A percentile compares a stretch with the other conserved stretches of the same genome.
phyloP scores from a whole-genome alignment of 2,888 invertebrate species.

The Athalia cordata region DNA sequence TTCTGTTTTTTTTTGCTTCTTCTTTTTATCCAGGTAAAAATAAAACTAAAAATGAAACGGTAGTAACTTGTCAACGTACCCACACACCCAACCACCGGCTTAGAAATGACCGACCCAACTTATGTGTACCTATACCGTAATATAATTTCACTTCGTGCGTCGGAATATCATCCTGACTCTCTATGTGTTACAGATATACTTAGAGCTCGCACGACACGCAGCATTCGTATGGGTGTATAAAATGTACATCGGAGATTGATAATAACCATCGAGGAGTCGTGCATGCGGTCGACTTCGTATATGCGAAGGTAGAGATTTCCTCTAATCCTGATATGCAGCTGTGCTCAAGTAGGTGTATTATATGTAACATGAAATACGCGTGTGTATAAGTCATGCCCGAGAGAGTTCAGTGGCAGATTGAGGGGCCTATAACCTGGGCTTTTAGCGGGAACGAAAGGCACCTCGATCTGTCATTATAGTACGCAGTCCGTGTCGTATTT shows the following conservation, averaged over 20 bases:
- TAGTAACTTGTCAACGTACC: too few species aligned
- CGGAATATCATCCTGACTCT: too few species aligned
- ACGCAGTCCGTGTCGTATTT: neutral
- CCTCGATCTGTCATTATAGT: constrained; percentile 23
- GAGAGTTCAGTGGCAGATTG: constrained; percentile 34
- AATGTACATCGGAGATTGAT: constrained; percentile 35
- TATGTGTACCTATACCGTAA: too few species aligned
- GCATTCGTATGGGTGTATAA: neutral
- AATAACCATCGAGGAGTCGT: constrained; percentile 25
- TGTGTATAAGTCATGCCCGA: neutral
- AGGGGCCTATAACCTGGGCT: constrained; percentile 16
- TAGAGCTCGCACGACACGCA: neutral
- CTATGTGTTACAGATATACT: too few species aligned
- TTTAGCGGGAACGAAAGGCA: constrained; percentile 13
- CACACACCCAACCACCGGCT: too few species aligned
- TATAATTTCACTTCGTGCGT: too few species aligned
- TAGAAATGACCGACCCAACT: too few species aligned
- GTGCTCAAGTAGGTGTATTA: constrained; percentile 4
- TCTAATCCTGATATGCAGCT: neutral
- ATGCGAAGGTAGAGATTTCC: constrained; percentile 3
- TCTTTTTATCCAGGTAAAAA: too few species aligned
- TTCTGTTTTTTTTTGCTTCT: too few species aligned
- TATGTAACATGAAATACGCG: neutral
- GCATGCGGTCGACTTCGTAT: constrained; percentile 11
- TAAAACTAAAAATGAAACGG: too few species aligned